phyloP scores from a whole-genome alignment of 2,113 vertebrate genomes.

The Numida meleagris region DNA sequence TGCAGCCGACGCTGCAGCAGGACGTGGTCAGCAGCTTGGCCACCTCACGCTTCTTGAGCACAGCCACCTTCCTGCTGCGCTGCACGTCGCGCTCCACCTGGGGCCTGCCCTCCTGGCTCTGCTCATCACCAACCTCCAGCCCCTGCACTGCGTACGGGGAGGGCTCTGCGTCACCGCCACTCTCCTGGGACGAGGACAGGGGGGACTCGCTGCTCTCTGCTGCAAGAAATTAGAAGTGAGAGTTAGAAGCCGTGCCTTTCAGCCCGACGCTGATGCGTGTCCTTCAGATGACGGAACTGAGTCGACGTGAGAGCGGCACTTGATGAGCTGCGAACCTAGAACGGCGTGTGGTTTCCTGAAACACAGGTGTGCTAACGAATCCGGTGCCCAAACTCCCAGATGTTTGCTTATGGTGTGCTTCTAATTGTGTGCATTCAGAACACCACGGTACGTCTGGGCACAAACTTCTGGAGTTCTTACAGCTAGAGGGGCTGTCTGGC shows the following conservation, averaged over 20 bases:
- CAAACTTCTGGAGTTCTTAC: neutral
- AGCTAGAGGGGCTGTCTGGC: accelerated
- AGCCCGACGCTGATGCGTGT: accelerated
- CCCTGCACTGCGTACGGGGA: neutral
- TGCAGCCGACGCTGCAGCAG: constrained; percentile 76
- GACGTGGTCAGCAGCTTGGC: constrained; percentile 10
- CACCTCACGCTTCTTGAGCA: neutral
- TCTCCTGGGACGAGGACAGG: neutral
- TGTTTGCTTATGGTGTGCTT: neutral
- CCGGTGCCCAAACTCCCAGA: neutral
- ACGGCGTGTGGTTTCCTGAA: neutral
- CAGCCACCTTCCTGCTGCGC: neutral
- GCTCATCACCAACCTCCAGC: neutral
- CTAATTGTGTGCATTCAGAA: neutral
- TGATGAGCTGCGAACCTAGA: neutral
- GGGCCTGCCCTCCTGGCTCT: neutral
- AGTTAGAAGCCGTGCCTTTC: neutral
- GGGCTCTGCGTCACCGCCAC: neutral
- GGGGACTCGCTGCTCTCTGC: neutral
- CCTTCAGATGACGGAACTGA: neutral
- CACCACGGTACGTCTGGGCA: accelerated
- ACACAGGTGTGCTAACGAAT: neutral
- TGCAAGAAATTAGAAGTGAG: neutral
- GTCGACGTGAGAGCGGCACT: neutral
- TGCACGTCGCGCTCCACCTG: neutral